Percentiles rank a stretch among this genome's conserved stretches.
Conservation (phyloP, 1,140 invertebrate genomes). For the Holcopasites calliopsidis region DNA sequence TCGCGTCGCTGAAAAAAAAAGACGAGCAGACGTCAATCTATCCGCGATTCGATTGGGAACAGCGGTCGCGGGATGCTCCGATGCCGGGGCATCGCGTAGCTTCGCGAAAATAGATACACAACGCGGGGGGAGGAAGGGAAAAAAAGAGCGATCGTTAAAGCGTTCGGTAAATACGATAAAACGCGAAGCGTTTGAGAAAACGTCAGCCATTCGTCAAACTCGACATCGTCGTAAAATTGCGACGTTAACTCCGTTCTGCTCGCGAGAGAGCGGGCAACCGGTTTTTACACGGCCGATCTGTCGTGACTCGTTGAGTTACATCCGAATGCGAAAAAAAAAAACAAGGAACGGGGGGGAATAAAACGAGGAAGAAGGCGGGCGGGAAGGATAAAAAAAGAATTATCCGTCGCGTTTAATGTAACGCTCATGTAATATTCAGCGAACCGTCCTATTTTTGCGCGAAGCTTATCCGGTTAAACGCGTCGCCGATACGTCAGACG, state of each 20-base stretch:
- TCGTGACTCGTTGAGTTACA: conserved; percentile 1
- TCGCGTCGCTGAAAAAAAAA: neutral
- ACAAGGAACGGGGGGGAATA: neutral
- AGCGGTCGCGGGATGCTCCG: too few relatives aligned
- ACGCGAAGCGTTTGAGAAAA: conserved; percentile 22
- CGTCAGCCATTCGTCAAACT: conserved; percentile 18
- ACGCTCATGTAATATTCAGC: conserved; percentile 26
- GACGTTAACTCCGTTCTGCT: conserved; percentile 22
- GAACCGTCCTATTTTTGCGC: conserved; percentile 37
- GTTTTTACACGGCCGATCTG: conserved; percentile 21
- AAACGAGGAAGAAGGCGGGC: neutral
- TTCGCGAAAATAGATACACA: neutral
- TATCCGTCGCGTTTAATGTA: conserved; percentile 32
- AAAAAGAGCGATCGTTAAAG: conserved; percentile 4
- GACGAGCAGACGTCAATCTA: neutral
- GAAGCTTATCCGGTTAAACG: conserved; percentile 28
- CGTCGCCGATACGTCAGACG: conserved; percentile 45
- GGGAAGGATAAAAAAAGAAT: neutral
- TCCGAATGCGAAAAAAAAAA: neutral
- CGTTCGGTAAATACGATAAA: conserved; percentile 14
- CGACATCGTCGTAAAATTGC: conserved; percentile 20
- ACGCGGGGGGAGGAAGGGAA: neutral
- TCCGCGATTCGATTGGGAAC: neutral
- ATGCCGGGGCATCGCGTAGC: neutral
- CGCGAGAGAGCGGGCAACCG: conserved; percentile 4